A percentile compares a stretch with the other conserved stretches of the same genome.
These are phyloP conservation scores for Drosophila rufa DNA, from an alignment of 1,140 invertebrate genomes.

Conservation along the genomic window DNA sequence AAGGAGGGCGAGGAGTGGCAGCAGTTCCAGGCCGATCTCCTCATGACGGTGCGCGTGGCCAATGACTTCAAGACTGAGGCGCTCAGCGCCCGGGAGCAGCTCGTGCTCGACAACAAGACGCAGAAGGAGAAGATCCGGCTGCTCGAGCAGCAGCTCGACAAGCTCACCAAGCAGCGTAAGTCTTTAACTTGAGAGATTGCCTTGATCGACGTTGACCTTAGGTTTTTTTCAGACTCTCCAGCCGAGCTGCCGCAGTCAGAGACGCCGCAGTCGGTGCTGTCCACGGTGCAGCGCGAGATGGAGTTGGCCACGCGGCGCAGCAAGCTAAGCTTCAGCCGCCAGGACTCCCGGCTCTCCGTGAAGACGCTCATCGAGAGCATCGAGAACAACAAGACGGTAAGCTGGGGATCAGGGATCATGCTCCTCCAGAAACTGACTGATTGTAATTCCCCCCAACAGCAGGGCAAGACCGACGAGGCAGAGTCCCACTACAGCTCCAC, in stretches of 20 bases:
- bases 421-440: background rate
- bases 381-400: conserved; percentile 94
- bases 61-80: conserved; percentile 97
- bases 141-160: conserved; percentile 93
- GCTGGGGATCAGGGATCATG: background rate
- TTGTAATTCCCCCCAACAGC: conserved; percentile 14
- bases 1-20: conserved; percentile 94
- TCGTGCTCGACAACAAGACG: conserved; percentile 92
- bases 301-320: conserved; percentile 87
- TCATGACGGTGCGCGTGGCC: conserved; percentile 96
- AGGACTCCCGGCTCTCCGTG: conserved; percentile 93
- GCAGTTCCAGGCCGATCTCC: conserved; percentile 96
- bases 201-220: background rate
- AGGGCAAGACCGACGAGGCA: conserved; percentile 75
- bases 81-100: conserved; percentile 92
- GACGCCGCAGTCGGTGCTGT: conserved; percentile 86
- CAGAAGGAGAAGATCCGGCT: conserved; percentile 91
- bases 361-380: conserved; percentile 96
- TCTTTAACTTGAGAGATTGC: background rate
- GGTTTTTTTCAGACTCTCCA: background rate
- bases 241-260: conserved; percentile 85
- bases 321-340: conserved; percentile 87
- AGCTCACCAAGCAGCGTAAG: conserved; percentile 86
- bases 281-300: conserved; percentile 86
- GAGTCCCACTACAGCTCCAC: conserved; percentile 85